Evolutionary conservation across 2,888 invertebrate genomes (phyloP).

Genomic region (Dascillus cervinus): DNA sequence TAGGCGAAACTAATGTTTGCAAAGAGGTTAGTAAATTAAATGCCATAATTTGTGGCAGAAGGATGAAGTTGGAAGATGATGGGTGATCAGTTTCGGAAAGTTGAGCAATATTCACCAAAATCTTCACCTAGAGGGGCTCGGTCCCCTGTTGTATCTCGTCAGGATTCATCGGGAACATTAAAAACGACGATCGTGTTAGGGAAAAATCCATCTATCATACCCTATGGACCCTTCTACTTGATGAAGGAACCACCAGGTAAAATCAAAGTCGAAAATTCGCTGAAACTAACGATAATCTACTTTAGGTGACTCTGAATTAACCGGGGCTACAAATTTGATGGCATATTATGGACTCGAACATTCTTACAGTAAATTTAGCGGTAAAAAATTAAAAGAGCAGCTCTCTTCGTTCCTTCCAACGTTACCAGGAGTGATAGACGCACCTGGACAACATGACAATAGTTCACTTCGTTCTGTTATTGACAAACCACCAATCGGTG

Average conservation of each 20-base stretch:
- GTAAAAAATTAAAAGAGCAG: constrained; percentile 91
- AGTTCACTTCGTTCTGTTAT: constrained; percentile 90
- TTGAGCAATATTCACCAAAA: constrained; percentile 92
- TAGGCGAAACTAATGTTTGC: constrained; percentile 11
- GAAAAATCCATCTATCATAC: constrained; percentile 94
- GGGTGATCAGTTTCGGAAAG: constrained; percentile 87
- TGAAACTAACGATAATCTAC: constrained; percentile 2
- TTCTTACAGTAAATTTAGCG: constrained; percentile 96
- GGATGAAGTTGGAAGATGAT: constrained; percentile 68
- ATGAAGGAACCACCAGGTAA: constrained; percentile 92
- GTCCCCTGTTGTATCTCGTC: constrained; percentile 91
- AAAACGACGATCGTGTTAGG: constrained; percentile 96
- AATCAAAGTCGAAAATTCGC: constrained; percentile 5
- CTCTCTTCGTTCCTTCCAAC: constrained; percentile 92
- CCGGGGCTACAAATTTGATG: constrained; percentile 96
- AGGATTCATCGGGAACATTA: constrained; percentile 94
- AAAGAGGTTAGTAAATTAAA: constrained; percentile 13
- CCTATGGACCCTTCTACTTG: constrained; percentile 96
- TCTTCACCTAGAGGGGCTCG: constrained; percentile 89
- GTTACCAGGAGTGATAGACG: constrained; percentile 90
- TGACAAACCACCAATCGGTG: constrained; percentile 90
- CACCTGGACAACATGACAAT: constrained; percentile 77
- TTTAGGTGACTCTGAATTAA: constrained; percentile 81
- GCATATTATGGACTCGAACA: constrained; percentile 93
- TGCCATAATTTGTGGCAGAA: constrained; percentile 17